These are phyloP conservation scores for Pseudochromis fuscus DNA, from an alignment of 2,797 vertebrate species.

Conservation along the genomic window DNA sequence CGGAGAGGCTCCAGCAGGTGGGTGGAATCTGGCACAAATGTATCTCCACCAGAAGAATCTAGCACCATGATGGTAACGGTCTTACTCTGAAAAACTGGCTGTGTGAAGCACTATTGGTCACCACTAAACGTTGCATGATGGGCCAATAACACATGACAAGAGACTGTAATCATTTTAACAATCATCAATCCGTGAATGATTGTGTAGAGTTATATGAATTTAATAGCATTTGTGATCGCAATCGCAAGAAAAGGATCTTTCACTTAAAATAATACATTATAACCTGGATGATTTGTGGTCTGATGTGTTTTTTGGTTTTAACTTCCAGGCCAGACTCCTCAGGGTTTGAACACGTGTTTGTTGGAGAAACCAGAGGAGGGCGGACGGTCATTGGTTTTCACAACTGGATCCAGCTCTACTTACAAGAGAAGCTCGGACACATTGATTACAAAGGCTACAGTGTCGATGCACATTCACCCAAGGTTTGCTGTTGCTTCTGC, in stretches of 20 bases:
- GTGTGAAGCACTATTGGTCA: constrained; percentile 1
- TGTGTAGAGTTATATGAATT: too few relatives aligned
- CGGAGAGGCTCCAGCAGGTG: constrained; percentile 86
- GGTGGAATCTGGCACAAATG: constrained; percentile 52
- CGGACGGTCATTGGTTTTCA: constrained; percentile 88
- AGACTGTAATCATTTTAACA: too few relatives aligned
- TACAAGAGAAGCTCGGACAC: constrained; percentile 89
- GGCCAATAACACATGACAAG: not conserved
- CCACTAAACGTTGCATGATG: not conserved
- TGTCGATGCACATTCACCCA: constrained; percentile 78
- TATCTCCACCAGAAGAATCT: constrained; percentile 48
- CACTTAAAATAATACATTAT: not conserved
- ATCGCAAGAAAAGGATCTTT: too few relatives aligned
- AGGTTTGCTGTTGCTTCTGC: constrained; percentile 61
- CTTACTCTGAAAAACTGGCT: constrained; percentile 25
- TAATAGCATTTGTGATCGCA: too few relatives aligned
- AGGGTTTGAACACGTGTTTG: constrained; percentile 89
- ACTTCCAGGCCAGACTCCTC: constrained; percentile 86
- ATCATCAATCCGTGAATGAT: too few relatives aligned
- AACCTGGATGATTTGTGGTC: not conserved
- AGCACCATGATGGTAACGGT: constrained; percentile 17
- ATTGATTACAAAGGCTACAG: constrained; percentile 89
- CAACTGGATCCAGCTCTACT: constrained; percentile 90
- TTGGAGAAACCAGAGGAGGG: constrained; percentile 86
- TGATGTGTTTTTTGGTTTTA: not conserved